Evolutionary conservation across 2,888 invertebrate genomes (phyloP).

Genomic region (Lasioglossum figueresi): DNA sequence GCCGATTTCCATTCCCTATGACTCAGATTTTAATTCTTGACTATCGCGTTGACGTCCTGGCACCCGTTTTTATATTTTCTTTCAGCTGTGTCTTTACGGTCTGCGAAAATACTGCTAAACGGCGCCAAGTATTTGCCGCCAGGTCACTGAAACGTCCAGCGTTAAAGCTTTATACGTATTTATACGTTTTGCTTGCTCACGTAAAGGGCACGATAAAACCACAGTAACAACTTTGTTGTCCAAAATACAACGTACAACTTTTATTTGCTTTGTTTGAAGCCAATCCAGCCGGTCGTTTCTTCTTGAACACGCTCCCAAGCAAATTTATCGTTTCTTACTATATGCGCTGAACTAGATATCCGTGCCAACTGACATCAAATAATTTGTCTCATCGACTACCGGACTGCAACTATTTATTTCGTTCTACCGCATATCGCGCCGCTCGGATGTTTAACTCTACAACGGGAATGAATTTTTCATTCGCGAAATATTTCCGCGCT

Average conservation of each 20-base stretch:
- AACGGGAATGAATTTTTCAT: not conserved
- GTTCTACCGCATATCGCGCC: not conserved
- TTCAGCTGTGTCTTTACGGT: not conserved
- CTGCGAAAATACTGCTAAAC: not conserved
- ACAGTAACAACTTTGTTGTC: not conserved
- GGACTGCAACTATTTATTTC: not conserved
- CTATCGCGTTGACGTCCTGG: not conserved
- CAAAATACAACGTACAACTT: not conserved
- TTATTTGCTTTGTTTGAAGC: not conserved
- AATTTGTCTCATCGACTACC: not conserved
- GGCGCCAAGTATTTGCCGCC: not conserved
- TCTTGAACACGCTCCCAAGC: not conserved
- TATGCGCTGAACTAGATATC: not conserved
- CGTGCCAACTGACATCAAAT: not conserved
- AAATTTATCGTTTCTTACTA: not conserved
- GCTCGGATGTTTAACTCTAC: not conserved
- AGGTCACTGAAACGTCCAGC: not conserved
- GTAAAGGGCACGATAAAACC: not conserved
- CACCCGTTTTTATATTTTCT: not conserved
- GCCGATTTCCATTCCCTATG: not conserved
- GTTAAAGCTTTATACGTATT: not conserved
- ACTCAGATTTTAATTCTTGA: not conserved
- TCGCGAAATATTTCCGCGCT: not conserved
- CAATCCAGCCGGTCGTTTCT: not conserved
- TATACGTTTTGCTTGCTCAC: not conserved